Evolutionary conservation across 2,113 vertebrate genomes (phyloP), one percentile per base, ranked within the genome.

Genomic region (Thalassarche chlororhynchos): DNA sequence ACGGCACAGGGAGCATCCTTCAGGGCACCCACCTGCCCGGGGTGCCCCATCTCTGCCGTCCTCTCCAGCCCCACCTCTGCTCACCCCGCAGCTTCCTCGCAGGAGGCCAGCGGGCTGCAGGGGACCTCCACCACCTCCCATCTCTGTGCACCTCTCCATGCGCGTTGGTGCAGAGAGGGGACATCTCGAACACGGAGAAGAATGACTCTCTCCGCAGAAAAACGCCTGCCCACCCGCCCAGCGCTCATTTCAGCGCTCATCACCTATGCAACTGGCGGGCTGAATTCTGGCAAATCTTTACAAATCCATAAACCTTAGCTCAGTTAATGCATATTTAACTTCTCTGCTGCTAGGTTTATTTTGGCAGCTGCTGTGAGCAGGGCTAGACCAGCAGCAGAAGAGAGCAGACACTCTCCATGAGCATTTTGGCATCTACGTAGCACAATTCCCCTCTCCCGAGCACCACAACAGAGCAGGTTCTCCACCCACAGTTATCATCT

Each of bases 1-100:
- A 25, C 0, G 1, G 31, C 40, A 57, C 0, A 0, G 12, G 23
- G 26, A 82, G 47, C 49, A 69, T 36, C 52, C 10, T 26, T 68
- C 44, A 31, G 42, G 38, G 26, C 60, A 32, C 17, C 16, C 5
- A 1, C n/a, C 25, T 25, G 65, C 38, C 42, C 4, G 1, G 26
- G 8, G 28, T 46, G n/a, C 25, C 71, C 38, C 25, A 0, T 36
- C 31, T 40, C 49, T 68, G 58, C 66, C 3, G 0, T n/a, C 34
- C 26, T 54, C 60, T 75, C 61, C 24, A 8, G 42, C 44, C 66
- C 23, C 24, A 12, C 14, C 44, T 42, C 78, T 78, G 46, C 36
- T 38, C 28, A 68, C 13, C 31, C 25, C 34, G 10, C 46, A 20
- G 60, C 46, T n/a, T 8, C 52, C 42, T 29, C 1, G 32, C n/a